A percentile compares a stretch with the other conserved stretches of the same genome.
Evolutionary conservation across 2,113 vertebrate species (phyloP).

Genomic region (Odocoileus virginianus): DNA sequence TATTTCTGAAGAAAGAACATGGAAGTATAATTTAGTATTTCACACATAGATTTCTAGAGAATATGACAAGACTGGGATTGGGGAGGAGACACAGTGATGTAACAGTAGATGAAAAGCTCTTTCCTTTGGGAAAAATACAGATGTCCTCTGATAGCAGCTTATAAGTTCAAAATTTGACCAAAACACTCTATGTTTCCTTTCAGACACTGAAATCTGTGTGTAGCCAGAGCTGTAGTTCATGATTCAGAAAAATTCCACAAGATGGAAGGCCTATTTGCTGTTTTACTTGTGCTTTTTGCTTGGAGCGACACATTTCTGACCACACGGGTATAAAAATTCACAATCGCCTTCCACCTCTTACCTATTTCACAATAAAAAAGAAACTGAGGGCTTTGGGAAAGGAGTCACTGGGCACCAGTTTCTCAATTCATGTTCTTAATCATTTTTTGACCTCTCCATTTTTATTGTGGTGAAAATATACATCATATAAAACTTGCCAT

Average conservation of each 20-base stretch:
- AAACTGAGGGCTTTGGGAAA: not conserved
- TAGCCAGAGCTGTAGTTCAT: too few species aligned
- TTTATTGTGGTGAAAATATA: not conserved
- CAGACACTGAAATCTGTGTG: not conserved
- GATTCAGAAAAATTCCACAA: not conserved
- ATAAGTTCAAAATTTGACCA: not conserved
- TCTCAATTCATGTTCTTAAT: not conserved
- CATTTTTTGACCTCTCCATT: not conserved
- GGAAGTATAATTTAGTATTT: not conserved
- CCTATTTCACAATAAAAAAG: not conserved
- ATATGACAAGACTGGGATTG: not conserved
- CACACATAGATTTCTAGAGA: not conserved
- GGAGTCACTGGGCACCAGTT: not conserved
- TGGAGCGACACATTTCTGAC: not conserved
- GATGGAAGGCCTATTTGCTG: not conserved
- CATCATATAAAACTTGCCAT: not conserved
- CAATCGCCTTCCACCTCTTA: not conserved
- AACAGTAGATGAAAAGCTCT: not conserved
- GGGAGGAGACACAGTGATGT: not conserved
- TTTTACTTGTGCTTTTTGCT: not conserved
- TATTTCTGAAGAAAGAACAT: not conserved
- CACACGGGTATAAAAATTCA: not conserved
- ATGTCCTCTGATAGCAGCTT: not conserved
- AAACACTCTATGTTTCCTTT: not conserved
- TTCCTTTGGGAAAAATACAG: not conserved